Percentiles rank a stretch among this genome's conserved stretches.
phyloP scores from a whole-genome alignment of 2,888 invertebrate genomes.

The Drosophila infuscata region DNA sequence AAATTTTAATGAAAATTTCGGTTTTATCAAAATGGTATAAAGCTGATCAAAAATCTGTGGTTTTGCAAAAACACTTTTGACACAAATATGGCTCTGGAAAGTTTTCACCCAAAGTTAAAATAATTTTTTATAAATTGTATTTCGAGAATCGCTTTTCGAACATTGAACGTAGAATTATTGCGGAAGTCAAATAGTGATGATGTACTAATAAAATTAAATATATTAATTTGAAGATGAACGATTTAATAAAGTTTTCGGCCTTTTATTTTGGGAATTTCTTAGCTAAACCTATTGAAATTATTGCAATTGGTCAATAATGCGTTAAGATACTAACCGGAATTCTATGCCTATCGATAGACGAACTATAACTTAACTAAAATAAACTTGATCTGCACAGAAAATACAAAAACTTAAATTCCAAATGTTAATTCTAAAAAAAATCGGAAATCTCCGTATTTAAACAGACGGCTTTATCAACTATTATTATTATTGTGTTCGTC shows the following conservation, averaged over 20 bases:
- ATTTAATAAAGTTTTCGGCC: background rate
- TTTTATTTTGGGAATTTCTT: background rate
- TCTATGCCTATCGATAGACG: background rate
- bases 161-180: background rate
- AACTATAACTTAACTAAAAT: background rate
- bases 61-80: background rate
- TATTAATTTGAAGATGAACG: background rate
- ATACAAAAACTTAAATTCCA: background rate
- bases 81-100: too few species aligned
- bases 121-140: too few species aligned
- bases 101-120: too few species aligned
- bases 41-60: background rate
- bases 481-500: background rate
- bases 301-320: too few species aligned
- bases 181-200: background rate
- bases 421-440: background rate
- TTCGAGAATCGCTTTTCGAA: background rate
- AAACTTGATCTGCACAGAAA: background rate
- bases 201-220: background rate
- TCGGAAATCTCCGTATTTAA: background rate
- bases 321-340: background rate
- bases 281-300: background rate
- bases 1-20: background rate
- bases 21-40: background rate
- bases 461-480: background rate